phyloP scores from a whole-genome alignment of 2,888 invertebrate species.

The Rhimphoctona megacephalus region DNA sequence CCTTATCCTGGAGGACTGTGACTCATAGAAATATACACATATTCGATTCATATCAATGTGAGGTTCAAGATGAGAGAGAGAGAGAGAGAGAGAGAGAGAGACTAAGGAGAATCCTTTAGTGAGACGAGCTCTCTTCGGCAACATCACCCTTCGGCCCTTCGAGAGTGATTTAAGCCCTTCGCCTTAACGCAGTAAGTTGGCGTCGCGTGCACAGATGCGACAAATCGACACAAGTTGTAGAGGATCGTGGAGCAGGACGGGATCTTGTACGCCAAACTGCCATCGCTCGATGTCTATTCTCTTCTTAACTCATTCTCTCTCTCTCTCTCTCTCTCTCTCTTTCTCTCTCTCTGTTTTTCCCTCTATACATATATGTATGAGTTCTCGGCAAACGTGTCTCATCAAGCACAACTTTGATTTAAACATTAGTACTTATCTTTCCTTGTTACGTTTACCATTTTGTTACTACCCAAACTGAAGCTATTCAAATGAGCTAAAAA shows the following conservation, averaged over 20 bases:
- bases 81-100: too few species aligned
- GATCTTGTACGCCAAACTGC: conserved; percentile 57
- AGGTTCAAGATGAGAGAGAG: conserved; percentile 16
- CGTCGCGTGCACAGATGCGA: conserved; percentile 83
- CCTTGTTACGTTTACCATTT: conserved; percentile 32
- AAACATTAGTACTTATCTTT: conserved; percentile 55
- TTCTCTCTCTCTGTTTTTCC: background rate
- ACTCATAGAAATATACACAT: background rate
- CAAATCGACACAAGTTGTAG: conserved; percentile 84
- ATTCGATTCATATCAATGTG: conserved; percentile 8
- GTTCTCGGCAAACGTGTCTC: conserved; percentile 27
- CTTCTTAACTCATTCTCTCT: conserved; percentile 6
- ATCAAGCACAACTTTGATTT: conserved; percentile 64
- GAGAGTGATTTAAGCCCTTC: conserved; percentile 82
- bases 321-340: background rate
- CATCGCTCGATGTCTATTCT: conserved; percentile 52
- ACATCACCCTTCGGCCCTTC: conserved; percentile 69
- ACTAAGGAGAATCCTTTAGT: conserved; percentile 14
- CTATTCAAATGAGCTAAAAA: background rate
- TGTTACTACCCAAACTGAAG: background rate
- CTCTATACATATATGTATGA: background rate
- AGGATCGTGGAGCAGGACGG: conserved; percentile 72
- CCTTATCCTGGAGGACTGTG: background rate
- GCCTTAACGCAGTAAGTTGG: conserved; percentile 82
- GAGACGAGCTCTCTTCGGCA: conserved; percentile 37